Conservation (phyloP, 1,140 invertebrate genomes). For the Papilio glaucus region DNA sequence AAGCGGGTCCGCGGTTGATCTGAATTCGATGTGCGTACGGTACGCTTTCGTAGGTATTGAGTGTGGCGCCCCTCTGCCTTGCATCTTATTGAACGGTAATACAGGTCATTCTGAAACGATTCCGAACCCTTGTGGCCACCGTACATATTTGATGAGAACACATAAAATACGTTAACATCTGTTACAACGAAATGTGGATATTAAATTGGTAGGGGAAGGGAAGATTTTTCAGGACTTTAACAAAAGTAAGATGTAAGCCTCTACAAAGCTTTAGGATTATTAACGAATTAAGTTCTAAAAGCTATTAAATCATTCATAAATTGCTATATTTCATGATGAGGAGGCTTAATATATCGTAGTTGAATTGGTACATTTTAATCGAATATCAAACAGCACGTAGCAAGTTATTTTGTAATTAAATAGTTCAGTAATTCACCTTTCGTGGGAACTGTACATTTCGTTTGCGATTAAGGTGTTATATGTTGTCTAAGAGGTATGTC, state of each 20-base stretch:
- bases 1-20: slow-evolving; percentile 53
- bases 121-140: slow-evolving; percentile 27
- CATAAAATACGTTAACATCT: slow-evolving; percentile 40
- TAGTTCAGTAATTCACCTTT: too few relatives aligned
- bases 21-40: slow-evolving; percentile 69
- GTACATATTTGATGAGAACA: slow-evolving; percentile 39
- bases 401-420: too few relatives aligned
- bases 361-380: too few relatives aligned
- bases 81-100: slow-evolving; percentile 38
- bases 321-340: not conserved
- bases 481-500: too few relatives aligned
- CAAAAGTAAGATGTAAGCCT: slow-evolving; percentile 26
- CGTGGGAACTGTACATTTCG: too few relatives aligned
- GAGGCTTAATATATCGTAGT: too few relatives aligned
- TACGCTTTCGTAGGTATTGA: slow-evolving; percentile 41
- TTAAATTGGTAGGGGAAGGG: slow-evolving; percentile 34
- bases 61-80: slow-evolving; percentile 27
- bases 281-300: slow-evolving; percentile 18
- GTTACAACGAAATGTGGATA: slow-evolving; percentile 37
- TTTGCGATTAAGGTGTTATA: too few relatives aligned
- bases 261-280: slow-evolving; percentile 15
- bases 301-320: slow-evolving; percentile 12
- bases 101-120: slow-evolving; percentile 38
- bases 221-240: slow-evolving; percentile 32
- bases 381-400: too few relatives aligned